phyloP scores from a whole-genome alignment of 2,113 vertebrate species.

The Hydropotes inermis region DNA sequence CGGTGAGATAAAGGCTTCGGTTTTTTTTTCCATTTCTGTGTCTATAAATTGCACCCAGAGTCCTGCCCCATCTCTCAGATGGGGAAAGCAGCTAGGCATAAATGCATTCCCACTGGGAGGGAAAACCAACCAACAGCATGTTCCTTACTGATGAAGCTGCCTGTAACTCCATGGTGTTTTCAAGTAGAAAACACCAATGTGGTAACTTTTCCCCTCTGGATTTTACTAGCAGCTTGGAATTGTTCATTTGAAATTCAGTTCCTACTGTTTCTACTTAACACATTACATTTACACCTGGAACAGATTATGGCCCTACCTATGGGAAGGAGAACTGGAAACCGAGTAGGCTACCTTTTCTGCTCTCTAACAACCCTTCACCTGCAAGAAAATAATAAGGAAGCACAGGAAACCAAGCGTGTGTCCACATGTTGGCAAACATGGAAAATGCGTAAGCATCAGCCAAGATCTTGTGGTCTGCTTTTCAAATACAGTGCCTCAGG shows the following conservation, averaged over 20 bases:
- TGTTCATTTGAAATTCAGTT: slow-evolving; percentile 31
- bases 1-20: background rate
- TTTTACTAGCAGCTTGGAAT: background rate
- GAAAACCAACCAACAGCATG: background rate
- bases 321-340: background rate
- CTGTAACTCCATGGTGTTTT: background rate
- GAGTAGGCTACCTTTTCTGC: background rate
- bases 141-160: background rate
- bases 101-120: background rate
- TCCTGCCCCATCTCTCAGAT: background rate
- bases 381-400: background rate
- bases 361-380: background rate
- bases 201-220: background rate
- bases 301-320: background rate
- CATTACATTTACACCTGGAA: background rate
- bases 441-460: background rate
- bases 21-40: background rate
- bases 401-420: background rate
- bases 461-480: background rate
- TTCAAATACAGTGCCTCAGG: background rate
- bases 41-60: background rate
- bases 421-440: background rate
- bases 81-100: background rate
- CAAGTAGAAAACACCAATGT: background rate
- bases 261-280: slow-evolving; percentile 3